Conservation (phyloP, 92 coral and sea anemone species). For the Parazoanthus swiftii region DNA sequence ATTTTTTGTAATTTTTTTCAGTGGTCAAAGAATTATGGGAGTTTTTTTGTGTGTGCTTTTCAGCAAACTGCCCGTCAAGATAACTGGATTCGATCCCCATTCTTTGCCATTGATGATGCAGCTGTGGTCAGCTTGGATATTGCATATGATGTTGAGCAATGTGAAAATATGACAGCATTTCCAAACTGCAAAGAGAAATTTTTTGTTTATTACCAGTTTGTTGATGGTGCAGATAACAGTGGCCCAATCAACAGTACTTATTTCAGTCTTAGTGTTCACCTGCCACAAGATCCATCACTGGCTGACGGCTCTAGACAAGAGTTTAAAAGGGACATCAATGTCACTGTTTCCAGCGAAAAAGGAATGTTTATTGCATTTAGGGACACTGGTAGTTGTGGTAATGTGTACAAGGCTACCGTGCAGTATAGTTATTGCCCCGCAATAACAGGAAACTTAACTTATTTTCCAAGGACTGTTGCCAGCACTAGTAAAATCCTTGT, state of each 20-base stretch:
- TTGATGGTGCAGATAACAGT: constrained; percentile 4
- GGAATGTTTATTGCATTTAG: too few relatives aligned
- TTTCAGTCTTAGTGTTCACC: background rate
- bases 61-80: background rate
- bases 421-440: too few relatives aligned
- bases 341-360: background rate
- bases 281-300: background rate
- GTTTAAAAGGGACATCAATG: background rate
- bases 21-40: background rate
- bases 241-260: background rate
- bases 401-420: too few relatives aligned
- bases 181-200: constrained; percentile 19
- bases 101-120: background rate
- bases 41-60: background rate
- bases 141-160: background rate
- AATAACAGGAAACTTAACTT: too few relatives aligned
- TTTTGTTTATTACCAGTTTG: constrained; percentile 10
- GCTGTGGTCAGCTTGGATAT: background rate
- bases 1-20: background rate
- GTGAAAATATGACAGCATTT: background rate
- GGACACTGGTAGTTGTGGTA: too few relatives aligned
- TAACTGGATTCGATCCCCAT: constrained; percentile 24
- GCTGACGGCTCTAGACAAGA: background rate
- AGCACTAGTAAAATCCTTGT: too few relatives aligned
- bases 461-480: too few relatives aligned